These are phyloP conservation scores for Lutjanus argentimaculatus DNA, from an alignment of 2,797 vertebrate genomes.

Conservation along the genomic window DNA sequence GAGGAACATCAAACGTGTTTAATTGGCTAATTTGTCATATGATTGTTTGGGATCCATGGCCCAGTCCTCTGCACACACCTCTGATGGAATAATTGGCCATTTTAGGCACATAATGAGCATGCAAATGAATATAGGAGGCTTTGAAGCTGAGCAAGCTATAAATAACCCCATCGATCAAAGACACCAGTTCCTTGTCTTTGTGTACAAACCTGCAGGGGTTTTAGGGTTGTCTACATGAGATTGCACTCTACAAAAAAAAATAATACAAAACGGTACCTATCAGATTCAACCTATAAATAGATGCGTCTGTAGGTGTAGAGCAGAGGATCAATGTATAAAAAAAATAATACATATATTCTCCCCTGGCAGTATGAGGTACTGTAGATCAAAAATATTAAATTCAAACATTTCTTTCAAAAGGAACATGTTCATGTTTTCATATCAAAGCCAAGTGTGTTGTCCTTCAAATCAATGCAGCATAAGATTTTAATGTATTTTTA, in stretches of 20 bases:
- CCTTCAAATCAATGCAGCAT: slow-evolving; percentile 29
- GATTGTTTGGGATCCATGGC: slow-evolving; percentile 70
- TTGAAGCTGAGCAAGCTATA: slow-evolving; percentile 67
- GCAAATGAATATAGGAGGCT: slow-evolving; percentile 68
- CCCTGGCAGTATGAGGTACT: neutral
- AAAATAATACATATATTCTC: slow-evolving; percentile 15
- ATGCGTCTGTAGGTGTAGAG: neutral
- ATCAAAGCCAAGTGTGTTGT: slow-evolving; percentile 44
- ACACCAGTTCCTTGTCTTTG: slow-evolving; percentile 51
- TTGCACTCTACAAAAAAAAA: slow-evolving; percentile 34
- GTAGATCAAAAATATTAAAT: neutral
- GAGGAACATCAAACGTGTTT: slow-evolving; percentile 71
- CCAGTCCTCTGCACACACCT: slow-evolving; percentile 57
- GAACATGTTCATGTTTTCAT: slow-evolving; percentile 29
- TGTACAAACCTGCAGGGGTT: slow-evolving; percentile 54
- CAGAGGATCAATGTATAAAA: neutral
- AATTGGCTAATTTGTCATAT: slow-evolving; percentile 81
- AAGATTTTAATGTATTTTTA: slow-evolving; percentile 37
- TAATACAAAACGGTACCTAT: slow-evolving; percentile 8
- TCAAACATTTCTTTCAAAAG: slow-evolving; percentile 32
- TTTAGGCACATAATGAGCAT: slow-evolving; percentile 76
- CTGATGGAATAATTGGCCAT: slow-evolving; percentile 79
- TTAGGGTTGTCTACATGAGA: slow-evolving; percentile 19
- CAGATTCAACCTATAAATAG: slow-evolving; percentile 22
- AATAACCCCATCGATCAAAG: slow-evolving; percentile 75